Conservation (phyloP, 1,140 invertebrate genomes). For the Papilio glaucus region DNA sequence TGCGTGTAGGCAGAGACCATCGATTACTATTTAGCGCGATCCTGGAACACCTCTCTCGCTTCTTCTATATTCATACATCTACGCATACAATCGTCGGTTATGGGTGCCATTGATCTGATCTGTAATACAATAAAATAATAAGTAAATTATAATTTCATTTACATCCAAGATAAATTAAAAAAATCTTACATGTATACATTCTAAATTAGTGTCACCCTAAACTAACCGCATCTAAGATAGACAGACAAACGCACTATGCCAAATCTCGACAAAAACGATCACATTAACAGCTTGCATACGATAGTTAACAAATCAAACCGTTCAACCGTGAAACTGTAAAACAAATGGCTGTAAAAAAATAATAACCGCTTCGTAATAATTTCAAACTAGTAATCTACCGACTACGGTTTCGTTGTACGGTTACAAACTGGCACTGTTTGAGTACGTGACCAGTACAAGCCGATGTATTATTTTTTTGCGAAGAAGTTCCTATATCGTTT, state of each 20-base stretch:
- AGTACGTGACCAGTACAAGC: neutral
- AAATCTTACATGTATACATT: too few species aligned
- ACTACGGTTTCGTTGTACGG: neutral
- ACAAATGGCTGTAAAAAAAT: conserved; percentile 35
- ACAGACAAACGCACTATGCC: conserved; percentile 6
- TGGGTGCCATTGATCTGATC: too few species aligned
- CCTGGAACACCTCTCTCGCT: too few species aligned
- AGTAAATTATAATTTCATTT: too few species aligned
- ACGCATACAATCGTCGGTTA: too few species aligned
- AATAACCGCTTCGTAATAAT: conserved; percentile 26
- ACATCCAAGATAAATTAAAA: too few species aligned
- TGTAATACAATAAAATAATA: too few species aligned
- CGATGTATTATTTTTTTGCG: neutral
- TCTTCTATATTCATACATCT: too few species aligned
- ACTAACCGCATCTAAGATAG: neutral
- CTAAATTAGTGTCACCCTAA: conserved; percentile 26
- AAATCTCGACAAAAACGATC: conserved; percentile 22
- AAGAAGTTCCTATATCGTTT: neutral
- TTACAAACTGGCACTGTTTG: neutral
- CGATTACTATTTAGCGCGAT: too few species aligned
- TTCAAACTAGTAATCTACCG: neutral
- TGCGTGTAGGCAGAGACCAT: too few species aligned
- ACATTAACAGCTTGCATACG: conserved; percentile 26
- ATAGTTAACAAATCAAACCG: conserved; percentile 37
- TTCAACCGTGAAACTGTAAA: conserved; percentile 36